Evolutionary conservation across 2,888 invertebrate genomes (phyloP).

Genomic region (Drosophila antonietae): DNA sequence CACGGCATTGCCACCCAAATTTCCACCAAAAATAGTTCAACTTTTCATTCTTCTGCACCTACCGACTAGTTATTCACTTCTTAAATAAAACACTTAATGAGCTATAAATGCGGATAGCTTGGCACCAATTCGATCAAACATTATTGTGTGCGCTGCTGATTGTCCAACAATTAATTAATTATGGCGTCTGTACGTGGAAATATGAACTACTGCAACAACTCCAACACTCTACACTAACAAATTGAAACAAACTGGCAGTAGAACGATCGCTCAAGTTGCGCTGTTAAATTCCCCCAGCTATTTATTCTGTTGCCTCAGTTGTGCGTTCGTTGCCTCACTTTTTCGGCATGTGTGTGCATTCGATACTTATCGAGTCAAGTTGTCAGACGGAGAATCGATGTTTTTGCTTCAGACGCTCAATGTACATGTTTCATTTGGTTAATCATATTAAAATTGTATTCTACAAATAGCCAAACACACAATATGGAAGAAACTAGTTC

Average conservation of each 20-base stretch:
- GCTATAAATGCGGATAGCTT: conserved; percentile 13
- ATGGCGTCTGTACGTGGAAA: conserved; percentile 19
- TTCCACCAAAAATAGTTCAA: conserved; percentile 31
- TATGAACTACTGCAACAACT: conserved; percentile 29
- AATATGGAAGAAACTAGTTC: conserved; percentile 63
- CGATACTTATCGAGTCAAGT: conserved; percentile 15
- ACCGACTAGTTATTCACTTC: conserved; percentile 35
- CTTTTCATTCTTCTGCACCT: conserved; percentile 28
- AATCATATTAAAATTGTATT: conserved; percentile 31
- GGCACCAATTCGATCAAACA: conserved; percentile 11
- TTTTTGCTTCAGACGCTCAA: conserved; percentile 45
- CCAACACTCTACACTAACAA: conserved; percentile 19
- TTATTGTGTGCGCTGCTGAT: conserved; percentile 26
- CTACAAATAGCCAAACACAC: conserved; percentile 24
- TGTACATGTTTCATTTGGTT: conserved; percentile 44
- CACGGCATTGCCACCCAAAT: conserved; percentile 61
- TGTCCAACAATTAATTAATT: conserved; percentile 22
- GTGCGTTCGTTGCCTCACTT: conserved; percentile 19
- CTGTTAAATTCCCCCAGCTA: conserved; percentile 8
- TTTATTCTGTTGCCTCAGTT: conserved; percentile 14
- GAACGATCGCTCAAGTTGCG: conserved; percentile 29
- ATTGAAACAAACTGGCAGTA: conserved; percentile 21
- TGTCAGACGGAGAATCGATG: conserved; percentile 24
- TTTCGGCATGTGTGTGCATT: background rate
- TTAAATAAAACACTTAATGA: conserved; percentile 4